Base-by-base conservation (phyloP, 2,797 vertebrate species). In the Eidolon dupreanum region DNA sequence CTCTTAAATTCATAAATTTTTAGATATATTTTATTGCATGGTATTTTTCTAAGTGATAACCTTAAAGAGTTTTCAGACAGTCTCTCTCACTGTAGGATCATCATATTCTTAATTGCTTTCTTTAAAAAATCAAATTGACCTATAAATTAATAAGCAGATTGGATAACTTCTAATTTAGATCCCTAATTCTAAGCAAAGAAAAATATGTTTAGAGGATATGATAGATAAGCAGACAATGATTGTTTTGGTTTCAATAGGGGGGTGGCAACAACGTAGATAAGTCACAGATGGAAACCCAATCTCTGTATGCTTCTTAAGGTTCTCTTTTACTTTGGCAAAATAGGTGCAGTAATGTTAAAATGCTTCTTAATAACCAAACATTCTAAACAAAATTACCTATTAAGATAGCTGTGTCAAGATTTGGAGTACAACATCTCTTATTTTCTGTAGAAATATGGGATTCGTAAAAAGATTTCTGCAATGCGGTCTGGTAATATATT, bases 41-140 rank as follows among this genome's bases (percentile, higher is more conserved):
- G n/a, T 92, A 20, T 96, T 93, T 88, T 93, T 82, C 88, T 96
- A 83, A 84, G 53, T 59, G 78, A 41, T 89, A 51, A 63, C 43
- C 5, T 49, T 86, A 87, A 95, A 91, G 84, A 85, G 41, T 49
- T 84, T 89, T 90, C 82, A 57, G 33, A 82, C 28, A 92, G 36
- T 28, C 24, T 78, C 6, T 93, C 59, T 79, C 75, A 82, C 33
- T 75, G 5, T 51, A n/a, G 26, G 53, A n/a, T 93, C 68, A 93
- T 91, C 93, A 92, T 57, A 88, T 88, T 86, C 65, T 92, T 94
- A 94, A 97, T 95, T 92, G 90, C 85, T 95, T 96, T 86, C n/a
- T 61, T 59, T 90, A 83, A 91, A 94, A 96, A 90, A 65, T 90
- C 61, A 93, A 88, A 68, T 63, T 33, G 15, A 87, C 86, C 61